Conservation (phyloP, 2,888 invertebrate genomes). For the Pristionchus japonicus region DNA sequence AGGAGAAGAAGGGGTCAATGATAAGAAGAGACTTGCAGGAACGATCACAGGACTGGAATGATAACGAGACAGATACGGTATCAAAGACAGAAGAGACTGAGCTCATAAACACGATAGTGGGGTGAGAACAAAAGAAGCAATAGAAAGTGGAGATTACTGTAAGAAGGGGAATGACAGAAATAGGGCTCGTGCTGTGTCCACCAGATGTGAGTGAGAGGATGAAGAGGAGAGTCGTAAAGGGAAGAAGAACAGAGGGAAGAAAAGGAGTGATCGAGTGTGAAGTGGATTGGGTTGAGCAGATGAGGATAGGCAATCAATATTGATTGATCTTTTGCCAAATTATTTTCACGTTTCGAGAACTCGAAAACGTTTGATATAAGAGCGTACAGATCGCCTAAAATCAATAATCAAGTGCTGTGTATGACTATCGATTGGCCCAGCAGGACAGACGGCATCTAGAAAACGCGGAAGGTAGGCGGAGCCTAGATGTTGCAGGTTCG, state of each 20-base stretch:
- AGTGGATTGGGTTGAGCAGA: background rate
- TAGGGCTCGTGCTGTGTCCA: background rate
- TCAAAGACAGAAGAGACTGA: too few species aligned
- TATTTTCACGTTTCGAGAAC: too few species aligned
- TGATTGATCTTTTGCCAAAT: too few species aligned
- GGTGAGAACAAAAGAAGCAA: background rate
- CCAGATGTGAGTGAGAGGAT: background rate
- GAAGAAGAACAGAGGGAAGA: background rate
- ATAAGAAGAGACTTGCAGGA: background rate
- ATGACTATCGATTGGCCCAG: background rate
- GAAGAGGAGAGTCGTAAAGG: background rate
- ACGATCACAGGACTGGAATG: background rate
- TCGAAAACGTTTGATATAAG: too few species aligned
- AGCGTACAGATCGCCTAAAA: too few species aligned
- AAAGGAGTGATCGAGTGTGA: background rate
- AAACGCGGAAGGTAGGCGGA: background rate
- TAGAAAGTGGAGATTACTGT: background rate
- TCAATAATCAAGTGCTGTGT: too few species aligned
- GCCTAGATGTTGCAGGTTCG: background rate
- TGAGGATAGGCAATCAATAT: background rate
- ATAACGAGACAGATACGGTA: background rate
- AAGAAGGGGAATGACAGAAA: slow-evolving; percentile 3
- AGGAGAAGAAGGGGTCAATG: background rate
- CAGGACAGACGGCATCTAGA: background rate
- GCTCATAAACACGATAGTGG: background rate